A percentile compares a stretch with the other conserved stretches of the same genome.
These are phyloP conservation scores for Diplazon laetatorius DNA, from an alignment of 2,888 invertebrate genomes.

Conservation along the genomic window DNA sequence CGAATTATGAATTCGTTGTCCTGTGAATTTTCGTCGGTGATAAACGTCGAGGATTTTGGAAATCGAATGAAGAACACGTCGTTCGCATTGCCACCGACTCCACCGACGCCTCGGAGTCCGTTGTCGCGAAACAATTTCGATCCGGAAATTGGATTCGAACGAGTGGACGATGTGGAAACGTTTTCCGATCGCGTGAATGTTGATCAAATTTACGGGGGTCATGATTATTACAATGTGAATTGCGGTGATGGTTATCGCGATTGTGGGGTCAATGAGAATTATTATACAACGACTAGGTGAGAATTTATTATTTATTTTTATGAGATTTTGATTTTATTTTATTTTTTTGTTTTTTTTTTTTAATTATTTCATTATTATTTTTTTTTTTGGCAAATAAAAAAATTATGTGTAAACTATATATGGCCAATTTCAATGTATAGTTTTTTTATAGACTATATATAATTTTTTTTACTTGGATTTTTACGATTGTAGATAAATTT, in stretches of 20 bases:
- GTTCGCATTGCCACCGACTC: conserved; percentile 69
- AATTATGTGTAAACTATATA: too few species aligned
- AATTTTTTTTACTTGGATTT: not conserved
- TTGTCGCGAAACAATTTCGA: conserved; percentile 21
- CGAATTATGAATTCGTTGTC: too few species aligned
- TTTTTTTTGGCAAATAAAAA: too few species aligned
- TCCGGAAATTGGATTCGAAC: conserved; percentile 25
- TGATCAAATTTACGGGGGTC: not conserved
- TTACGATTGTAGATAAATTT: not conserved
- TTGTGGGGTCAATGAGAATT: conserved; percentile 67
- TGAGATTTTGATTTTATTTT: too few species aligned
- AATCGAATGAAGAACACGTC: conserved; percentile 49
- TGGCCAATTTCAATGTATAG: too few species aligned
- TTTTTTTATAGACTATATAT: too few species aligned
- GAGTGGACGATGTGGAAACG: conserved; percentile 14
- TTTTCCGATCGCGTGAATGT: conserved; percentile 41
- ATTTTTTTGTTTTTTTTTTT: not conserved
- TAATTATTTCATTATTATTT: too few species aligned
- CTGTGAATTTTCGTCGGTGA: too few species aligned
- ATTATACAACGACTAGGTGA: conserved; percentile 66
- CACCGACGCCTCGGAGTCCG: conserved; percentile 64
- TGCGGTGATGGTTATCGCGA: conserved; percentile 54
- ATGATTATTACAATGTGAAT: conserved; percentile 24
- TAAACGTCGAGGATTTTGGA: conserved; percentile 11
- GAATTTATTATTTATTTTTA: too few species aligned